Conservation (phyloP, 2,888 invertebrate genomes). For the Tachystola acroxantha region DNA sequence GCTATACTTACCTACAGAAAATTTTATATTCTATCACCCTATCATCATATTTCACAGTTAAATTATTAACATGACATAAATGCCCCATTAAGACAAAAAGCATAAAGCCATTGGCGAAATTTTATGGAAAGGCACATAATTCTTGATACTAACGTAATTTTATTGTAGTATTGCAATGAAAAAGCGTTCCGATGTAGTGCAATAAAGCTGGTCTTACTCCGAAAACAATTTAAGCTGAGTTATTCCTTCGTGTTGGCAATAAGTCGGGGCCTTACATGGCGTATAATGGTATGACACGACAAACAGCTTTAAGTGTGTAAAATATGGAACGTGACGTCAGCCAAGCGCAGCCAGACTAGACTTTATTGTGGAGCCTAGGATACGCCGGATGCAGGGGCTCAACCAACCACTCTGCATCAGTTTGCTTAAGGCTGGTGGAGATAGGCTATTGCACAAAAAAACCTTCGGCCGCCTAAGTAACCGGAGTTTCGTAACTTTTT, state of each 20-base stretch:
- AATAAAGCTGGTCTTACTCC: slow-evolving; percentile 54
- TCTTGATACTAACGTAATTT: slow-evolving; percentile 48
- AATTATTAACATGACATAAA: slow-evolving; percentile 38
- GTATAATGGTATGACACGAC: slow-evolving; percentile 77
- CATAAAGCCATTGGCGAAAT: slow-evolving; percentile 32
- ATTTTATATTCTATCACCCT: background rate
- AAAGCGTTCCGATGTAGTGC: slow-evolving; percentile 57
- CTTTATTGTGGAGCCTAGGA: slow-evolving; percentile 55
- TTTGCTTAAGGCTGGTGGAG: too few relatives aligned
- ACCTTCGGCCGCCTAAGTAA: too few relatives aligned
- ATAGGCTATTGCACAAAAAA: too few relatives aligned
- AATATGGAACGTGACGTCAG: slow-evolving; percentile 70
- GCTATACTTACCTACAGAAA: too few relatives aligned
- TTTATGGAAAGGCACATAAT: slow-evolving; percentile 41
- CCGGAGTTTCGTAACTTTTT: too few relatives aligned
- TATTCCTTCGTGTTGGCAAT: slow-evolving; percentile 63
- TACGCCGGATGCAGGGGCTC: slow-evolving; percentile 46
- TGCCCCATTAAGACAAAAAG: slow-evolving; percentile 46
- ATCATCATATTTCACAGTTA: slow-evolving; percentile 31
- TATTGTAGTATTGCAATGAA: slow-evolving; percentile 49
- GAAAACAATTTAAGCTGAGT: slow-evolving; percentile 73
- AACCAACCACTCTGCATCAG: slow-evolving; percentile 18
- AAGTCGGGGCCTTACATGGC: slow-evolving; percentile 71
- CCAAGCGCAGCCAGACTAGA: slow-evolving; percentile 59
- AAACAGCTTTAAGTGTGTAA: slow-evolving; percentile 77